Evolutionary conservation across 1,140 invertebrate species (phyloP), one percentile per base, ranked within the genome.

Genomic region (Mercenaria mercenaria): DNA sequence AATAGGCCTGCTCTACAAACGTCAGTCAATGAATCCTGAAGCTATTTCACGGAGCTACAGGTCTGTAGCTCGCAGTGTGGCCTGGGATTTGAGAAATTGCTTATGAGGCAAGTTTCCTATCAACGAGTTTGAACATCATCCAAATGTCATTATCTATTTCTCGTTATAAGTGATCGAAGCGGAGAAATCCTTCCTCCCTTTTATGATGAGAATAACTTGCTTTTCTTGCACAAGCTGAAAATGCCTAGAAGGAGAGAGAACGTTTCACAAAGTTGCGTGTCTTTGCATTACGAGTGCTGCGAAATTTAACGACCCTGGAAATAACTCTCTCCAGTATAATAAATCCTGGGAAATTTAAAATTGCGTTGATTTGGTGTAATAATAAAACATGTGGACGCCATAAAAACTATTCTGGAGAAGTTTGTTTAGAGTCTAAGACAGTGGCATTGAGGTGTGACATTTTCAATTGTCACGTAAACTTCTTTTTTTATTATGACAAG

Each of bases 141-240:
- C 76, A 79, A 79, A 79, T 79, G 29, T 59, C 29, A 79, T 79
- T 79, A 79, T 79, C 76, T 34, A 3, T 20, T 50, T 37, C n/a
- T 37, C 47, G 18, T 79, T 41, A 79, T 52, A 56, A 59, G 23
- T 52, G 76, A 79, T 52, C 76, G 76, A n/a, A 79, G 11, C 47
- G 76, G 29, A 56, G 29, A 79, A 79, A 59, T 77, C 56, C 29
- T 52, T 47, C 39, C 50, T 47, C 23, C 23, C 76, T 29, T 43
- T 4, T 26, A 56, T 79, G 56, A 79, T 79, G 76, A 56, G 76
- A 79, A 79, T 26, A 59, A 56, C 67, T 37, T 15, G 34, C 34
- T 39, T 72, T 23, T 1, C 34, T 32, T 20, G 67, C 3, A 37
- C 10, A 29, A 72, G 23, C n/a, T 39, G 23, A 72, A 72, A 72